Evolutionary conservation across 2,888 invertebrate species (phyloP), one percentile per base, ranked within the genome.

Genomic region (Timema cristinae): DNA sequence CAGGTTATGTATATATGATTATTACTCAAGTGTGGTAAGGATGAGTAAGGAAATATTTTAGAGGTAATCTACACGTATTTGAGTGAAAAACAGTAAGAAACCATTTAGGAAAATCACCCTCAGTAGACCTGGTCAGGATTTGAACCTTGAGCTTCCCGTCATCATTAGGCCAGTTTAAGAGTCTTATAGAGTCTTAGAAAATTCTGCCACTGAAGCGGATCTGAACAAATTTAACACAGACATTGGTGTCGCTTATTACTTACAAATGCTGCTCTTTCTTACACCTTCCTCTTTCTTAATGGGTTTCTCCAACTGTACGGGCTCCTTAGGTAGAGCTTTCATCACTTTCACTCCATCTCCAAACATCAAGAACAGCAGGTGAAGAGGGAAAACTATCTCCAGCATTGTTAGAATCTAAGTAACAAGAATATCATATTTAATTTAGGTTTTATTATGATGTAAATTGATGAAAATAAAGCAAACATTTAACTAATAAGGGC

Each of bases 301-400:
- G 6, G 77, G 73, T 50, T 78, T 80, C 68, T 75, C 77, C 10
- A 78, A 75, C 69, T 80, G 80, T 32, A 69, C 10, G 8, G 74
- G 74, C 47, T 75, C 77, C 75, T 66, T 69, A 50, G 66, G 79
- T 77, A 9, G 77, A 70, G 77, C 83, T 77, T 88, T 89, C 88
- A 93, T 89, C 59, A 91, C 88, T 16, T 88, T 86, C 6, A 94
- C 92, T 7, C 97, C 97, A 79, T 92, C 91, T 75, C 91, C 92
- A 83, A 98, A 97, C 86, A 97, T 92, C 48, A 91, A 89, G 81
- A 97, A 94, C 66, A 98, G 83, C 76, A 97, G 90, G 7, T 90
- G 87, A 68, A 98, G 83, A 0, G 97, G 97, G 74, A 97, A 93
- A 67, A 93, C 89, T 75, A 98, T 95, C 79, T 95, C 96, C 77